A percentile compares a stretch with the other conserved stretches of the same genome.
These are phyloP conservation scores for Lamellibrachia satsuma DNA, from an alignment of 2,888 invertebrate genomes.

Conservation along the genomic window DNA sequence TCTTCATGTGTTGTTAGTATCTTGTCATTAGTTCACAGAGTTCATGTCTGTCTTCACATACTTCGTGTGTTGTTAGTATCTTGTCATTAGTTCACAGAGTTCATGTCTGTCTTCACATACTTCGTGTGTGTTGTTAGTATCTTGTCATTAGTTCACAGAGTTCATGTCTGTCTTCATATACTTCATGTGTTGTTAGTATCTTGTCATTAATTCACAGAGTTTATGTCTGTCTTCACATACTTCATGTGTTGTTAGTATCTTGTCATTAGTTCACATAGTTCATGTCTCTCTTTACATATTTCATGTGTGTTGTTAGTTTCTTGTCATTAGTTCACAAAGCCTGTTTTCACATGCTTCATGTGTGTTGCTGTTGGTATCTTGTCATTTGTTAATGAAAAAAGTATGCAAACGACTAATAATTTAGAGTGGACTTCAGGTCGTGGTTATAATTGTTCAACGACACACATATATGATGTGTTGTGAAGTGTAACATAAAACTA, in stretches of 20 bases:
- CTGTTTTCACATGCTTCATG: conserved; percentile 48
- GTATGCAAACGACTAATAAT: too few species aligned
- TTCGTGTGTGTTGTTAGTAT: conserved; percentile 46
- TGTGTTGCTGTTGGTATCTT: conserved; percentile 39
- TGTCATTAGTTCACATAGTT: background rate
- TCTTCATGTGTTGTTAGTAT: conserved; percentile 46
- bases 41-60: conserved; percentile 49
- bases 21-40: conserved; percentile 37
- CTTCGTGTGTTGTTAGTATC: conserved; percentile 33
- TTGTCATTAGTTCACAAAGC: conserved; percentile 37
- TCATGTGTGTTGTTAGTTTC: conserved; percentile 45
- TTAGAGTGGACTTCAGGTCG: too few species aligned
- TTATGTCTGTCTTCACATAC: conserved; percentile 48
- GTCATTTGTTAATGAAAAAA: too few species aligned
- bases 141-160: conserved; percentile 37
- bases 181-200: conserved; percentile 44
- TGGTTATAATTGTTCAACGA: too few species aligned
- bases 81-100: conserved; percentile 29
- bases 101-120: conserved; percentile 48
- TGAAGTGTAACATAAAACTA: too few species aligned
- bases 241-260: conserved; percentile 42
- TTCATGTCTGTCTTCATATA: conserved; percentile 49
- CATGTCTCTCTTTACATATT: background rate
- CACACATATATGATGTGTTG: too few species aligned
- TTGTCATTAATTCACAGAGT: conserved; percentile 29